Conservation (phyloP, 2,113 vertebrate species). For the Amphilophus citrinellus region DNA sequence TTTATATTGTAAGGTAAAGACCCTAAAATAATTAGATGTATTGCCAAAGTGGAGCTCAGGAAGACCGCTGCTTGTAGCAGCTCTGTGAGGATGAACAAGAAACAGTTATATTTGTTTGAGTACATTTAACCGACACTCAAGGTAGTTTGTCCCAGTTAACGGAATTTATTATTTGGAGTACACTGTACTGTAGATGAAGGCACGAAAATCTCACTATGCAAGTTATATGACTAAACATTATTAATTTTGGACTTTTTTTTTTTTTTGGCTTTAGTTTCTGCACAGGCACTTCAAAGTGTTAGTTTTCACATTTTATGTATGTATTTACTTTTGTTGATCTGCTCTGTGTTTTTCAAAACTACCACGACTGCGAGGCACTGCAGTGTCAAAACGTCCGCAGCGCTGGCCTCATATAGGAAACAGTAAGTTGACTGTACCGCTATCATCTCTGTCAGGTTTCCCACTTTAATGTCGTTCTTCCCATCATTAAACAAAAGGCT, state of each 20-base stretch:
- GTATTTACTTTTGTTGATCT: not conserved
- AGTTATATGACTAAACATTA: constrained; percentile 3
- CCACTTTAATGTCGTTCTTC: constrained; percentile 31
- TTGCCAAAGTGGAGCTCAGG: not conserved
- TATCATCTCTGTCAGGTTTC: constrained; percentile 71
- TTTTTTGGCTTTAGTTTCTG: not conserved
- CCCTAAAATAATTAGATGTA: too few relatives aligned
- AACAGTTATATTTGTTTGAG: too few relatives aligned
- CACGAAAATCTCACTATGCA: not conserved
- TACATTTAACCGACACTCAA: too few relatives aligned
- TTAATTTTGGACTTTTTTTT: not conserved
- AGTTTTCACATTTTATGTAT: not conserved
- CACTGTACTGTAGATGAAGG: not conserved
- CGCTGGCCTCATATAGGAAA: not conserved
- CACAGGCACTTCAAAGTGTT: not conserved
- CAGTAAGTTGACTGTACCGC: constrained; percentile 69
- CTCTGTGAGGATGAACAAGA: too few relatives aligned
- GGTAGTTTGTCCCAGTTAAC: too few relatives aligned
- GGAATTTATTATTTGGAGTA: not conserved
- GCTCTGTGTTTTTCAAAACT: not conserved
- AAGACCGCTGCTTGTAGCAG: not conserved
- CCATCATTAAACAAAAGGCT: constrained; percentile 63
- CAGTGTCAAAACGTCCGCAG: not conserved
- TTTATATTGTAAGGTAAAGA: too few relatives aligned
- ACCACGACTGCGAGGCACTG: not conserved